A percentile compares a stretch with the other conserved stretches of the same genome.
These are phyloP conservation scores for Platichthys stellatus DNA, from an alignment of 2,113 vertebrate species.

Conservation along the genomic window DNA sequence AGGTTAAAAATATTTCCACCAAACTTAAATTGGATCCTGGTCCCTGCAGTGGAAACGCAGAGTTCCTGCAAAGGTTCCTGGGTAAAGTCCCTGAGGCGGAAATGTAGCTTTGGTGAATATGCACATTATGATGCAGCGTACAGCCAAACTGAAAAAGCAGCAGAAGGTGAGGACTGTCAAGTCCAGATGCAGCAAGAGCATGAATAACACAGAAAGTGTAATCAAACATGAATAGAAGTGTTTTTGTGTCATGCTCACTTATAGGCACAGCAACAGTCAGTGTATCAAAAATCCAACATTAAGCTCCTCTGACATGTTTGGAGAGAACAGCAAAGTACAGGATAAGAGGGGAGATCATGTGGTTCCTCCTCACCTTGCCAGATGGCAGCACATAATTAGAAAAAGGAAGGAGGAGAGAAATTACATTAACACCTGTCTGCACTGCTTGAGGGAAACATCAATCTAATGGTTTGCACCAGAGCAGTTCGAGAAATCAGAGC, in stretches of 20 bases:
- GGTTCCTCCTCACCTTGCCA: slow-evolving; percentile 64
- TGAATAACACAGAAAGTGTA: background rate
- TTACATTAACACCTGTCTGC: slow-evolving; percentile 75
- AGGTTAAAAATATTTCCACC: too few species aligned
- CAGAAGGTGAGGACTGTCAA: background rate
- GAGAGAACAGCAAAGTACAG: slow-evolving; percentile 39
- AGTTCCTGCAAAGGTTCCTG: too few species aligned
- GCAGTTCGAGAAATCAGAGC: slow-evolving; percentile 39
- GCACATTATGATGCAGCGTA: background rate
- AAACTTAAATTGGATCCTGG: background rate
- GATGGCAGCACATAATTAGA: slow-evolving; percentile 81
- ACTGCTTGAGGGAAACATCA: slow-evolving; percentile 75
- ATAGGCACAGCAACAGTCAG: slow-evolving; percentile 10
- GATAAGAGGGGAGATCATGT: slow-evolving; percentile 36
- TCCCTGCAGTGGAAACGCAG: background rate
- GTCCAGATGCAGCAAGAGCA: slow-evolving; percentile 2
- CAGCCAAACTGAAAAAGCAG: background rate
- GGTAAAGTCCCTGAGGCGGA: too few species aligned
- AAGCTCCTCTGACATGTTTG: slow-evolving; percentile 11
- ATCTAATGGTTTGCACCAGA: slow-evolving; percentile 65
- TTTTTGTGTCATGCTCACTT: background rate
- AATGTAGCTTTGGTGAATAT: background rate
- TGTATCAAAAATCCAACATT: slow-evolving; percentile 3
- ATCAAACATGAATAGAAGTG: background rate
- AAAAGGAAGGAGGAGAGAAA: slow-evolving; percentile 64